These are phyloP conservation scores for Stratiomys singularior DNA, from an alignment of 2,888 invertebrate species.

Conservation along the genomic window DNA sequence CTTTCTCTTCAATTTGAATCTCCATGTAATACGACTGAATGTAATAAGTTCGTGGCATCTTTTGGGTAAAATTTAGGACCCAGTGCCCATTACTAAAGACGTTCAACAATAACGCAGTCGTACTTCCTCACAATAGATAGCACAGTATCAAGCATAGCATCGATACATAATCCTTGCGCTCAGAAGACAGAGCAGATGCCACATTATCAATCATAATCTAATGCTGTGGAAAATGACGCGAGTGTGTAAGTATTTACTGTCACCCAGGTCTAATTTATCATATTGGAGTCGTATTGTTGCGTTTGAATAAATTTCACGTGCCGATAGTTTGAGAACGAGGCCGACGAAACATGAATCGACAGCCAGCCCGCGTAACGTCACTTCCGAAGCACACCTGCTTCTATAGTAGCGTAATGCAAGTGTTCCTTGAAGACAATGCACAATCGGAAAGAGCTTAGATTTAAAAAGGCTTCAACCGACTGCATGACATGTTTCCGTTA, in stretches of 20 bases:
- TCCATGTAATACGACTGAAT: too few species aligned
- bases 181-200: background rate
- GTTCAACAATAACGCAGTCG: background rate
- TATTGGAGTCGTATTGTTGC: background rate
- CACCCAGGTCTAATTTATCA: conserved; percentile 1
- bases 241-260: too few species aligned
- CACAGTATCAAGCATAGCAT: background rate
- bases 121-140: background rate
- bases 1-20: background rate
- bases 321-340: background rate
- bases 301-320: background rate
- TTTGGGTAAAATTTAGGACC: too few species aligned
- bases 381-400: conserved; percentile 26
- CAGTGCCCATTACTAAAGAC: too few species aligned
- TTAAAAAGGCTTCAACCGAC: background rate
- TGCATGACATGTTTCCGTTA: background rate
- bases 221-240: background rate
- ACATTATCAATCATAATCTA: conserved; percentile 16
- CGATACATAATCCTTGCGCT: background rate
- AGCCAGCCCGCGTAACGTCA: conserved; percentile 14
- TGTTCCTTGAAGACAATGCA: conserved; percentile 18
- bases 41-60: too few species aligned
- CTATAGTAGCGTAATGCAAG: background rate
- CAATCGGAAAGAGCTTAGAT: background rate
- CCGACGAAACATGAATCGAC: background rate